phyloP scores from a whole-genome alignment of 2,888 invertebrate genomes.

The Sturmia bella region DNA sequence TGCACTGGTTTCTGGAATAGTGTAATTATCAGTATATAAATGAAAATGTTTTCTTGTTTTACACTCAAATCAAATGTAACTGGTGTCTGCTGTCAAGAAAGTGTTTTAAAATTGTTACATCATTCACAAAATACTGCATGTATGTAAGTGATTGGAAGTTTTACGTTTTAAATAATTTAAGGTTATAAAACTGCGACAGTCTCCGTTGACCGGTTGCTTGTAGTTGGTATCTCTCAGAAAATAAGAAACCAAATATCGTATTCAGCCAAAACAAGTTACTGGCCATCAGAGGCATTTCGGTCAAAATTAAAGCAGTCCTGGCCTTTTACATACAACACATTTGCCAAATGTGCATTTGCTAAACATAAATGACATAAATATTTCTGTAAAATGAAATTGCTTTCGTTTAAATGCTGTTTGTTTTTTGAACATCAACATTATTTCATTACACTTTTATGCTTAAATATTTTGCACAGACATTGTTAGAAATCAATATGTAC shows the following conservation, averaged over 20 bases:
- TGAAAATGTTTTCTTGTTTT: neutral
- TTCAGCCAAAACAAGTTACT: no score
- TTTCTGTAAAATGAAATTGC: no score
- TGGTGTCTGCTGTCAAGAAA: conserved; percentile 22
- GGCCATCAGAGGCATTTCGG: no score
- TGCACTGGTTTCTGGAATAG: no score
- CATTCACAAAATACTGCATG: conserved; percentile 26
- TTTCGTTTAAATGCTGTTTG: no score
- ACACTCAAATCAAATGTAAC: neutral
- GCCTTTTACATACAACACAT: neutral
- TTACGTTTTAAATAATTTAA: conserved; percentile 19
- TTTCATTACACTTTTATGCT: neutral
- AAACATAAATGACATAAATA: no score
- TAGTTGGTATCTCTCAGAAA: neutral
- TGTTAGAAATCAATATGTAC: no score
- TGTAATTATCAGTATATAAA: no score
- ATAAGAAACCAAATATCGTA: neutral
- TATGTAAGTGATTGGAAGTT: conserved; percentile 21
- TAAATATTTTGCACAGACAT: no score
- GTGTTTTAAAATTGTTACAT: conserved; percentile 27
- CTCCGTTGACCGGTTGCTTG: neutral
- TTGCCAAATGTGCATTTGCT: neutral
- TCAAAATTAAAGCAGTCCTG: neutral
- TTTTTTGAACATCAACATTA: no score
- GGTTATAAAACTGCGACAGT: conserved; percentile 11